These are phyloP conservation scores for Grallaria varia DNA, from an alignment of 2,113 vertebrate genomes.

Conservation along the genomic window DNA sequence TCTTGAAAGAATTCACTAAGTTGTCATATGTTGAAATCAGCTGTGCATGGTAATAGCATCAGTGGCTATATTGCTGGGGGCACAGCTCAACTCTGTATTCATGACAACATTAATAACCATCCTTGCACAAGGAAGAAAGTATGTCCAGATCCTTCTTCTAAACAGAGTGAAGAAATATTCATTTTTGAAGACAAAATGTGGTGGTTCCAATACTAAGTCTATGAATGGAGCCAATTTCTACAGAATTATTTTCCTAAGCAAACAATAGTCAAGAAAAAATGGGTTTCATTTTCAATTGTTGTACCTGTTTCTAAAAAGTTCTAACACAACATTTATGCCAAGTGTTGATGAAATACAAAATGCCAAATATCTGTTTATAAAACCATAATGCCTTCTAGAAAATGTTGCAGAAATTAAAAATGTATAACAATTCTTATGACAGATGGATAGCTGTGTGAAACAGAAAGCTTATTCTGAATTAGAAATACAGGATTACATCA, in stretches of 20 bases:
- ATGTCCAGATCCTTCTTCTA: background rate
- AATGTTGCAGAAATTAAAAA: background rate
- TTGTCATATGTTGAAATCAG: background rate
- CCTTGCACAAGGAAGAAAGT: background rate
- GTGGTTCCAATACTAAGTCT: background rate
- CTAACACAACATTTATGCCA: background rate
- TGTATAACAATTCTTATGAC: background rate
- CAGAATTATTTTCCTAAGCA: background rate
- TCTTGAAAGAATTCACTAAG: background rate
- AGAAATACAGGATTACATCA: background rate
- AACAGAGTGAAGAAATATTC: background rate
- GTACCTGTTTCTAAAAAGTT: background rate
- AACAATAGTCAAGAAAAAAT: background rate
- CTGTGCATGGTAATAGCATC: fast-evolving
- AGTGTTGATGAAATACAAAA: background rate
- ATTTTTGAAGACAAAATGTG: background rate
- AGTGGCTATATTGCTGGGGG: background rate
- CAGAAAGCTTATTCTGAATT: background rate
- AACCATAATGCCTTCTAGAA: background rate
- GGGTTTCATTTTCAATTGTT: background rate
- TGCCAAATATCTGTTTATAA: background rate
- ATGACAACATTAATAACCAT: background rate
- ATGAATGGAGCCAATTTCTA: background rate
- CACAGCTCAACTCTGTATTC: background rate
- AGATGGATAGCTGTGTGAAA: background rate